These are phyloP conservation scores for Lithophane leautieri DNA, from an alignment of 2,888 invertebrate species.

Conservation along the genomic window DNA sequence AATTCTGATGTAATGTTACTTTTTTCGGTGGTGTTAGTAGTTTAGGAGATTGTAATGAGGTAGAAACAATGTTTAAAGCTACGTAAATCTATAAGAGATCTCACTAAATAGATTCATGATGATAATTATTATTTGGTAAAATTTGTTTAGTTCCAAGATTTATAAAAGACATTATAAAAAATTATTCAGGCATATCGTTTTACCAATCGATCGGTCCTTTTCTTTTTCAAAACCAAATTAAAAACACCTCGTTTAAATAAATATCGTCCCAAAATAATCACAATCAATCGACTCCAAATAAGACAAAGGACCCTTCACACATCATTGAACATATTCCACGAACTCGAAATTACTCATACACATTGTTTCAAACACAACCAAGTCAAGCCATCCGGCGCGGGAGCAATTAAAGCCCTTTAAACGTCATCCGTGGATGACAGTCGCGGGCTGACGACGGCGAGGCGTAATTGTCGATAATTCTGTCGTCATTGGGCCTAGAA, in stretches of 20 bases:
- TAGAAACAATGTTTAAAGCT: background rate
- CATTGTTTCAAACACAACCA: constrained; percentile 56
- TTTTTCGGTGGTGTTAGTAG: background rate
- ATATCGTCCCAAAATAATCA: constrained; percentile 34
- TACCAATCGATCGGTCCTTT: background rate
- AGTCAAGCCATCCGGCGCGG: constrained; percentile 54
- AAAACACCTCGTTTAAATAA: constrained; percentile 42
- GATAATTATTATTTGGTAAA: background rate
- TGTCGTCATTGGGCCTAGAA: constrained; percentile 68
- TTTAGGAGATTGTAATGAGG: background rate
- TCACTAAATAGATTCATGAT: background rate
- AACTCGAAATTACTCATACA: constrained; percentile 59
- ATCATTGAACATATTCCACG: constrained; percentile 57
- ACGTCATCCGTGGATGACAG: constrained; percentile 67
- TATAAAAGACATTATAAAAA: background rate
- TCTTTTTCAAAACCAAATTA: constrained; percentile 6
- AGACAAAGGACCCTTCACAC: constrained; percentile 54
- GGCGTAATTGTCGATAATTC: constrained; percentile 78
- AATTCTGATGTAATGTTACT: constrained; percentile 17
- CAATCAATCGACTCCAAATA: constrained; percentile 53
- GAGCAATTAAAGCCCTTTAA: constrained; percentile 67
- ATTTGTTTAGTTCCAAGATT: constrained; percentile 12
- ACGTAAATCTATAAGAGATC: background rate
- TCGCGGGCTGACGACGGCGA: constrained; percentile 69
- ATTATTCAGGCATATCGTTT: background rate